Conservation (phyloP, 2,113 vertebrate species). For the Coracopsis vasa region DNA sequence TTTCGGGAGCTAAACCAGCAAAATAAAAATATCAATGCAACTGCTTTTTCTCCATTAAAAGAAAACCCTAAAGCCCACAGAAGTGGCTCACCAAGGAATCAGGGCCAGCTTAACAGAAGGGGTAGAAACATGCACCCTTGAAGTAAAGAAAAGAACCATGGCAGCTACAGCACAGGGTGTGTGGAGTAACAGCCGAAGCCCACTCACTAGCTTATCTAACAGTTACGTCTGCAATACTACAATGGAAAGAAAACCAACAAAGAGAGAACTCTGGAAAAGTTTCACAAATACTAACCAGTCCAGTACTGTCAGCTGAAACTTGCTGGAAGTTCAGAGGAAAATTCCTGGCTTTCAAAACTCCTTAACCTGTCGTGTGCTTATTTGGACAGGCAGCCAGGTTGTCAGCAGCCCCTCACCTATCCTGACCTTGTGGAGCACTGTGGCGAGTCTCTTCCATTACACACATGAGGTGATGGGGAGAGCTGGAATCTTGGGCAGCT, state of each 20-base stretch:
- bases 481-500: fast-evolving
- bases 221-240: neutral
- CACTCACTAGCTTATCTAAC: neutral
- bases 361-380: neutral
- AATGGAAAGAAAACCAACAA: neutral
- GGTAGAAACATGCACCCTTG: neutral
- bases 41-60: neutral
- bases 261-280: neutral
- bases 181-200: neutral
- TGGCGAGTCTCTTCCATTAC: fast-evolving
- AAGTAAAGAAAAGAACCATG: neutral
- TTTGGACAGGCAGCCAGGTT: neutral
- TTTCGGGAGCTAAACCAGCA: neutral
- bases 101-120: neutral
- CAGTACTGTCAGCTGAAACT: neutral
- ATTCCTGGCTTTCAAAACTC: neutral
- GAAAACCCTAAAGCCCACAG: neutral
- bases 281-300: neutral
- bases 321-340: neutral
- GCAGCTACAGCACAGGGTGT: neutral
- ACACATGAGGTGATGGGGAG: neutral
- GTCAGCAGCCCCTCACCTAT: neutral
- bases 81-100: neutral
- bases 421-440: fast-evolving
- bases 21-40: neutral